phyloP scores from a whole-genome alignment of 1,140 invertebrate species.

The Pogonomyrmex californicus region DNA sequence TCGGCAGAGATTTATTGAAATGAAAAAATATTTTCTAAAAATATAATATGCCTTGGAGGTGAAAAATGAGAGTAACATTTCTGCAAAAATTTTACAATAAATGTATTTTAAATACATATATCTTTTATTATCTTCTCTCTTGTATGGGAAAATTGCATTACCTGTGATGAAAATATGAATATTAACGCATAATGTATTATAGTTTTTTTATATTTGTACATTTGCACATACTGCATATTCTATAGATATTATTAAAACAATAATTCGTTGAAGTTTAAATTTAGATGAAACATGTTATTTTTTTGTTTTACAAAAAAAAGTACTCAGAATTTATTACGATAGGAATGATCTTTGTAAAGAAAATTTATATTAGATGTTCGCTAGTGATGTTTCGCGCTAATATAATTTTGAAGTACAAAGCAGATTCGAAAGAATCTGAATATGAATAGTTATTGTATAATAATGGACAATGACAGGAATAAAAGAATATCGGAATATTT shows the following conservation, averaged over 20 bases:
- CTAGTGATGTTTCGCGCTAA: neutral
- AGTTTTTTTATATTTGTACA: neutral
- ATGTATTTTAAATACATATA: neutral
- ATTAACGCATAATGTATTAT: neutral
- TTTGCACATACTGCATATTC: neutral
- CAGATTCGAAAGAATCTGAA: neutral
- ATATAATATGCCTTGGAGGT: neutral
- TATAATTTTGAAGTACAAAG: neutral
- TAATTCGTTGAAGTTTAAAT: neutral
- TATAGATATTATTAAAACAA: neutral
- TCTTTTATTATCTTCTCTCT: neutral
- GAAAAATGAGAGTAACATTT: constrained; percentile 7
- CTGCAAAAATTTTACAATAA: neutral
- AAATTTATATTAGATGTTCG: neutral
- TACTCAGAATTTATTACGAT: neutral
- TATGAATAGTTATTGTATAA: neutral
- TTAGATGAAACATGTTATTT: neutral
- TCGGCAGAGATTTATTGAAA: no score
- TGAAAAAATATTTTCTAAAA: neutral
- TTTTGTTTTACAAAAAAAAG: neutral
- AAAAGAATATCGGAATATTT: neutral
- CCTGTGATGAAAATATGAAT: neutral
- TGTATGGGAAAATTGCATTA: neutral
- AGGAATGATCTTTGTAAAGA: neutral
- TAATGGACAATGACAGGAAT: neutral